Evolutionary conservation across 2,113 vertebrate species (phyloP).

Genomic region (Takifugu flavidus): DNA sequence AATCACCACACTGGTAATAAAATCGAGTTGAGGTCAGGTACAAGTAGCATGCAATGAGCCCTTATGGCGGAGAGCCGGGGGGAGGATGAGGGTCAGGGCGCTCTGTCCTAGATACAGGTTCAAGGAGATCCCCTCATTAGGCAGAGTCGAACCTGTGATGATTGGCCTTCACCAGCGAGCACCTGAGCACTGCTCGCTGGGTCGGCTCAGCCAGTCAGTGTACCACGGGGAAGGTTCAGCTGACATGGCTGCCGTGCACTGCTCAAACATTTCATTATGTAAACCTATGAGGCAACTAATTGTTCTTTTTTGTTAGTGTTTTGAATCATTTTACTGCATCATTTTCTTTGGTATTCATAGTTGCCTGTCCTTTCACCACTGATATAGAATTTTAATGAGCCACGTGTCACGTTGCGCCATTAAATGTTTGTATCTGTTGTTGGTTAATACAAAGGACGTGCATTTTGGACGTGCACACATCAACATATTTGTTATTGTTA

Average conservation of each 20-base stretch:
- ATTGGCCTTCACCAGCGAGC: constrained; percentile 55
- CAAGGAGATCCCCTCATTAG: constrained; percentile 65
- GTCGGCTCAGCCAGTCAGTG: constrained; percentile 22
- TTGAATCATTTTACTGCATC: too few species aligned
- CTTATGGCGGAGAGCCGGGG: constrained; percentile 22
- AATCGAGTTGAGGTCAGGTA: not conserved
- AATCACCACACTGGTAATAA: not conserved
- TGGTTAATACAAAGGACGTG: too few species aligned
- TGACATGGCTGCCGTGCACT: constrained; percentile 14
- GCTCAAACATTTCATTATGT: constrained; percentile 29
- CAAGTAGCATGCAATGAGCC: constrained; percentile 13
- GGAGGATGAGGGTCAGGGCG: constrained; percentile 60
- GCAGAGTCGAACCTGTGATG: constrained; percentile 52
- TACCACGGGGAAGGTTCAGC: not conserved
- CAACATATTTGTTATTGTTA: not conserved
- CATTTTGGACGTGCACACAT: not conserved
- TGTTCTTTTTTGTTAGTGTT: too few species aligned
- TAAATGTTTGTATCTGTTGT: not conserved
- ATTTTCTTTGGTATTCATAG: too few species aligned
- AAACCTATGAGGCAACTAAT: too few species aligned
- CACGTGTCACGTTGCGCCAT: too few species aligned
- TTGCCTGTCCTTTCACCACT: not conserved
- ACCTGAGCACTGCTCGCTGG: constrained; percentile 62
- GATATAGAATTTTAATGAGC: not conserved
- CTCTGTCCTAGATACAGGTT: constrained; percentile 49